These are phyloP conservation scores for Reticulitermes lucifugus DNA, from an alignment of 2,888 invertebrate species.

Conservation along the genomic window DNA sequence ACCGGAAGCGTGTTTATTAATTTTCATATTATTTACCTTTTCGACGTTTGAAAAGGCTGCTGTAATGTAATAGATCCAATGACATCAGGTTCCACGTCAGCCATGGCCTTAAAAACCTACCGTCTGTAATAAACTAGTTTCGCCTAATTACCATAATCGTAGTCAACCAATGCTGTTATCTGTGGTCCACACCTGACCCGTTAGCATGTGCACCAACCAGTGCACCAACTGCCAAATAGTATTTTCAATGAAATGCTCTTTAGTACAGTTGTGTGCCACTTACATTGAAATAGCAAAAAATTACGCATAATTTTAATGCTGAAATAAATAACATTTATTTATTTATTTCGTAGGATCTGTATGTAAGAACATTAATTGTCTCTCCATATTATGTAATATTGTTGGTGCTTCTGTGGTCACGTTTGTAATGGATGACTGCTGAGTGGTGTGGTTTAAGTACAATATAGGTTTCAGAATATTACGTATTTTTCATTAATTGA, in stretches of 20 bases:
- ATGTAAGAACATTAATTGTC: neutral
- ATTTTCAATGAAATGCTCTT: too few species aligned
- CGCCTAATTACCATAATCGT: too few species aligned
- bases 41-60: neutral
- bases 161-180: too few species aligned
- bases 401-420: slow-evolving; percentile 12
- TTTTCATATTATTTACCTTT: neutral
- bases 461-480: neutral
- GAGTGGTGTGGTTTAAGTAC: neutral
- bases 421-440: slow-evolving; percentile 29
- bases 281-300: too few species aligned
- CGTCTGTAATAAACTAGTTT: too few species aligned
- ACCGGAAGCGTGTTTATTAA: too few species aligned
- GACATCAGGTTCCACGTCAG: slow-evolving; percentile 14
- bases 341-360: neutral
- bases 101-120: neutral
- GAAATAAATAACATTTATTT: neutral
- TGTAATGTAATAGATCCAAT: neutral
- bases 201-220: too few species aligned
- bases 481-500: neutral
- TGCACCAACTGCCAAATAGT: too few species aligned
- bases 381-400: neutral
- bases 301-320: too few species aligned
- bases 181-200: too few species aligned
- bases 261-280: too few species aligned